phyloP scores from a whole-genome alignment of 2,113 vertebrate genomes.

The Formicarius rufipectus region DNA sequence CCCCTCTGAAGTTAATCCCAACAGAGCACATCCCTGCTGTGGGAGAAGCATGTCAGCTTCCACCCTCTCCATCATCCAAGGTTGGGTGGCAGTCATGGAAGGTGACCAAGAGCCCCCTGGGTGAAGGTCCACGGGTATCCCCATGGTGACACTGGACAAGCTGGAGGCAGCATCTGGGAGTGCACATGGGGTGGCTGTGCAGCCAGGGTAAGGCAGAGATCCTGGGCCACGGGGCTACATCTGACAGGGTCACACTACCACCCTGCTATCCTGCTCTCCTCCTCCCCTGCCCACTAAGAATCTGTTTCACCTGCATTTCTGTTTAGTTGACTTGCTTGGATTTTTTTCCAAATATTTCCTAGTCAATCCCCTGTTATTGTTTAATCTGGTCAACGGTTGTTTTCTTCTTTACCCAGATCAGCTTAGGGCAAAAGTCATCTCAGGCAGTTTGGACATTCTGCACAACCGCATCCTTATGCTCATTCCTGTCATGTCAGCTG shows the following conservation, averaged over 20 bases:
- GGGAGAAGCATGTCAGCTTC: neutral
- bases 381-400: neutral
- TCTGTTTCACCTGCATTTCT: neutral
- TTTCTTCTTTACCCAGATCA: neutral
- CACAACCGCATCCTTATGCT: neutral
- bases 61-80: too few species aligned
- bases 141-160: accelerated
- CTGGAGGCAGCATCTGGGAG: neutral
- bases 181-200: too few species aligned
- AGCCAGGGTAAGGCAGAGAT: neutral
- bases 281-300: neutral
- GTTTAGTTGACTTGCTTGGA: neutral
- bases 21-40: neutral
- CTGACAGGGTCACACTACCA: neutral
- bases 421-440: neutral
- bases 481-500: neutral
- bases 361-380: neutral
- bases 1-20: neutral
- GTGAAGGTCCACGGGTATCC: neutral
- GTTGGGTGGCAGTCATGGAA: neutral
- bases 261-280: neutral
- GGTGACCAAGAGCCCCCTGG: accelerated
- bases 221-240: accelerated
- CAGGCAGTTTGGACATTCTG: neutral
- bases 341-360: neutral